Base-by-base conservation (phyloP, 2,888 invertebrate species). In the Ypsolopha sequella region DNA sequence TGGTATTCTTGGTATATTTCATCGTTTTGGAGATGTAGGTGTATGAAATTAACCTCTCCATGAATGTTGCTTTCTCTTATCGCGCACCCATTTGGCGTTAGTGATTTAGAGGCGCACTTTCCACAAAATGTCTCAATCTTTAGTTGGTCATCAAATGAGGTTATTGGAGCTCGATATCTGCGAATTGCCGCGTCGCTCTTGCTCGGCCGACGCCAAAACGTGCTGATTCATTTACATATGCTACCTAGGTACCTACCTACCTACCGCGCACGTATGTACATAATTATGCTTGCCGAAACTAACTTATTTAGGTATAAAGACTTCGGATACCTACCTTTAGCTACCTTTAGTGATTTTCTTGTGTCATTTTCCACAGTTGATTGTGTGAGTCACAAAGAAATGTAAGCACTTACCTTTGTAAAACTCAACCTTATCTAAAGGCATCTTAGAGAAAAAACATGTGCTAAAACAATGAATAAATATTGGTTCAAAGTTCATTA, bases 221-320 rank as follows among this genome's bases (percentile, higher is more conserved):
- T 85, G 86, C 86, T 80, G 85, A 86, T 76, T 86, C 85, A 86
- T 86, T 85, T 79, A 70, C 80, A 81, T 81, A 79, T 68, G 70
- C 73, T 68, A 71, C 63, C 33, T 24, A 33, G n/a, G n/a, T 10
- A 35, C 45, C 33, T 46, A 46, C 10, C 34, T 43, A 43, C 43
- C 13, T 43, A 24, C 2, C 4, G 24, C 24, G 24, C 24, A 24
- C 24, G 24, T 24, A 24, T 4, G 4, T 24, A n/a, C n/a, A n/a
- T n/a, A n/a, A n/a, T n/a, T n/a, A 24, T 24, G 24, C 24, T 24
- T 4, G 24, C 24, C 24, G 24, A 24, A 24, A 24, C 24, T 24
- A 24, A 24, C 24, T 24, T 24, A 24, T 24, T 24, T 24, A 24
- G 24, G 24, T 24, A 3, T 24, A 24, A 2, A 24, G 24, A 24